Base-by-base conservation (phyloP, 2,113 vertebrate genomes). In the Strigops habroptila region DNA sequence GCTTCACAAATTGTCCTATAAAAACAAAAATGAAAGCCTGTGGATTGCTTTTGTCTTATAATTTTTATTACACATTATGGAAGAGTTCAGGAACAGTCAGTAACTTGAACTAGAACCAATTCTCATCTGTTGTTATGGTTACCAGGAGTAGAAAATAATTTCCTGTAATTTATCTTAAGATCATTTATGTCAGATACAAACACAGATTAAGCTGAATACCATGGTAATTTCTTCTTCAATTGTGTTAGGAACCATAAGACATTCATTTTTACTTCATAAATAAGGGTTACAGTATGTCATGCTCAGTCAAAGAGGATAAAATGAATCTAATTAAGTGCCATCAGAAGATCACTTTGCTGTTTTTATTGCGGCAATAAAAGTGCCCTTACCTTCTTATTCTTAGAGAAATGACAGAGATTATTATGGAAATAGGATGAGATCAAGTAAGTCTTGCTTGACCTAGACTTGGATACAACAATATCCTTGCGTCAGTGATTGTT, bases 151-250 rank as follows among this genome's bases (percentile, higher is more conserved):
- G 95, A 97, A 97, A 96, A 96, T 97, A 97, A 98, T 98, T 98
- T 98, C 98, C 98, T 98, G 98, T 86, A 95, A 97, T 97, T 97
- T 97, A 97, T 98, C 98, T 97, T 90, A 97, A 94, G 86, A 98
- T 98, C 97, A 84, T 96, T 96, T 97, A 91, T 96, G 97, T 96
- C 80, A 88, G 98, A 97, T 96, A 97, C 92, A 96, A 97, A 97
- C 76, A 97, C 96, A 97, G 97, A 98, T 98, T 96, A 97, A 97
- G 96, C 94, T 60, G 92, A 93, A 97, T 97, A 79, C 96, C 84
- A 92, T 75, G 76, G 96, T 82, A 97, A 97, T 92, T 96, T 95
- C 97, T 93, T 97, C 96, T 96, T 91, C 90, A 81, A 97, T 96
- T 97, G 93, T 96, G 95, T 96, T 91, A 93, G 95, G 94, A 97